Conservation (phyloP, 2,888 invertebrate species). For the Melanostoma mellinum region DNA sequence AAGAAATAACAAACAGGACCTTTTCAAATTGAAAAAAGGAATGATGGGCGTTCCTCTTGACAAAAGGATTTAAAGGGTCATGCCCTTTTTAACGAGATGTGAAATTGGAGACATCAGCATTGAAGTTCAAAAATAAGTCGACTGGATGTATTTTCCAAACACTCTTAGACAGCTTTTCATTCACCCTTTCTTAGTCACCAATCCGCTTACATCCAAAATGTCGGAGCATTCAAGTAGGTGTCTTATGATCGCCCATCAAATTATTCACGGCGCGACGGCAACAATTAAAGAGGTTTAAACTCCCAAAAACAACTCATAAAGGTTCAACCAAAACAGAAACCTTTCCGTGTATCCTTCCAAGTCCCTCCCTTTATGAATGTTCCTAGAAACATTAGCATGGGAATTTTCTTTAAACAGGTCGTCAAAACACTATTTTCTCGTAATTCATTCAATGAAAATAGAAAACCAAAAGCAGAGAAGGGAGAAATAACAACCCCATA, state of each 20-base stretch:
- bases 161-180: too few species aligned
- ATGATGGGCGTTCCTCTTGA: too few species aligned
- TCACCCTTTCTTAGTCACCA: too few species aligned
- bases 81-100: too few species aligned
- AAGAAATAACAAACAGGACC: too few species aligned
- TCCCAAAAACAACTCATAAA: background rate
- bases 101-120: too few species aligned
- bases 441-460: background rate
- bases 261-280: background rate
- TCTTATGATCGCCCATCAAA: background rate
- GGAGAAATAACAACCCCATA: background rate
- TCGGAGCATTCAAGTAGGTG: background rate
- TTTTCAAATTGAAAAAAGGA: too few species aligned
- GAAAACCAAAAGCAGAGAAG: background rate
- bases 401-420: background rate
- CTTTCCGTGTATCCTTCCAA: background rate
- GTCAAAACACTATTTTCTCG: background rate
- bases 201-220: too few species aligned
- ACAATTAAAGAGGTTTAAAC: background rate
- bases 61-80: too few species aligned
- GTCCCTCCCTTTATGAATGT: background rate
- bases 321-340: background rate
- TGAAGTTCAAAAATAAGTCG: too few species aligned
- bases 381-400: conserved; percentile 1
- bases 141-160: too few species aligned